These are phyloP conservation scores for Busseola fusca DNA, from an alignment of 2,888 invertebrate species.

Conservation along the genomic window DNA sequence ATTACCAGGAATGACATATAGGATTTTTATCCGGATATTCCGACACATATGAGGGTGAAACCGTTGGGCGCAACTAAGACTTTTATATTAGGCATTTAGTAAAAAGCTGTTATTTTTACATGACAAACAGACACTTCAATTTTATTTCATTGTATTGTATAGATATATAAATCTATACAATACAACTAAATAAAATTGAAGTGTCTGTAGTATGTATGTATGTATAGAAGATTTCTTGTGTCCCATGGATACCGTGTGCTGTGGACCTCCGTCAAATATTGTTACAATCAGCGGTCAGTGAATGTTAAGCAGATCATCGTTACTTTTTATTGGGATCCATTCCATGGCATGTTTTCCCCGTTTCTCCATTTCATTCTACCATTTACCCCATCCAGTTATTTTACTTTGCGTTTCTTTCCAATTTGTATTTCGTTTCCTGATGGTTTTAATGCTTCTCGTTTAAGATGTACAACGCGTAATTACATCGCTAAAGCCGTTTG, in stretches of 20 bases:
- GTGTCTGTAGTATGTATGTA: neutral
- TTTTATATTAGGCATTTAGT: too few species aligned
- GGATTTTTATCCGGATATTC: too few species aligned
- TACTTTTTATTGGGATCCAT: constrained; percentile 46
- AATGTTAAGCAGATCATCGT: constrained; percentile 53
- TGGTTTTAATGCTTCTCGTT: constrained; percentile 31
- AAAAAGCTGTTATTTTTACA: neutral
- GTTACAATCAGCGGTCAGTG: constrained; percentile 33
- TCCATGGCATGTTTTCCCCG: constrained; percentile 39
- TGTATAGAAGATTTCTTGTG: neutral
- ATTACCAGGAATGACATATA: too few species aligned
- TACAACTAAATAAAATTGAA: too few species aligned
- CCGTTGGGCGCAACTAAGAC: too few species aligned
- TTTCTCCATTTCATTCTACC: constrained; percentile 40
- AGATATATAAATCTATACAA: too few species aligned
- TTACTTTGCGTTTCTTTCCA: constrained; percentile 37
- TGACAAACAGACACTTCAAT: neutral
- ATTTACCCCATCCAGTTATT: constrained; percentile 31
- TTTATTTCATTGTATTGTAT: neutral
- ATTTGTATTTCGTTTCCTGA: constrained; percentile 42
- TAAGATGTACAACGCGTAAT: constrained; percentile 1
- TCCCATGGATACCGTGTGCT: neutral
- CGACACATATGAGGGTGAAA: too few species aligned
- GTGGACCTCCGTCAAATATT: neutral
- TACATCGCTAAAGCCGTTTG: neutral